Percentiles rank a stretch among this genome's conserved stretches.
Conservation (phyloP, 2,888 invertebrate species). For the Drosophila suboccidentalis region DNA sequence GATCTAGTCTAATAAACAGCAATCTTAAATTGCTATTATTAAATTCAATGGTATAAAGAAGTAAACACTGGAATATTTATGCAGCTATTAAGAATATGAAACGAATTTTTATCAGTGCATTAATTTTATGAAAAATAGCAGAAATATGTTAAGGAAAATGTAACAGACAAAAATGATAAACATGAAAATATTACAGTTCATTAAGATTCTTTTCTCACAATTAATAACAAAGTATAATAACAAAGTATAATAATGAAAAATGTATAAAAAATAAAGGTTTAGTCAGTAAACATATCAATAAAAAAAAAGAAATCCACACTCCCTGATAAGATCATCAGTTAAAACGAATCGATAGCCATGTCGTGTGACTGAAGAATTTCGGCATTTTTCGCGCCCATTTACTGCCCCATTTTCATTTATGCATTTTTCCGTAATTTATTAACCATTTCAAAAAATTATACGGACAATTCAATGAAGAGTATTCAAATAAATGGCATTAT, state of each 20-base stretch:
- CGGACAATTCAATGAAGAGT: constrained; percentile 9
- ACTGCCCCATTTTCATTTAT: constrained; percentile 1
- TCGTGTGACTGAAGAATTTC: constrained; percentile 35
- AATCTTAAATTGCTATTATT: constrained; percentile 56
- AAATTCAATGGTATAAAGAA: constrained; percentile 45
- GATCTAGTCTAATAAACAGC: constrained; percentile 49
- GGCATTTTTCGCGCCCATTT: constrained; percentile 34
- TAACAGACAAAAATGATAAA: neutral
- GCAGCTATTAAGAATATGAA: constrained; percentile 26
- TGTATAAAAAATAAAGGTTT: neutral
- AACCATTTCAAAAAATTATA: constrained; percentile 28
- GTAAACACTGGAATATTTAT: constrained; percentile 36
- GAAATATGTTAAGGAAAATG: neutral
- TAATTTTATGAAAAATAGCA: constrained; percentile 12
- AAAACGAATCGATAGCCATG: constrained; percentile 29
- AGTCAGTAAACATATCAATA: neutral
- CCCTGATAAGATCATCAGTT: constrained; percentile 18
- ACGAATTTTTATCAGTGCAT: constrained; percentile 13
- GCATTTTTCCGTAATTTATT: constrained; percentile 42
- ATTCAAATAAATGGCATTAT: constrained; percentile 57
- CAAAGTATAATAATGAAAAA: neutral
- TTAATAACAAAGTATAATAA: neutral
- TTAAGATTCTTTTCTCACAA: neutral
- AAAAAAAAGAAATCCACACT: neutral
- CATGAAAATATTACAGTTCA: neutral